Conservation (phyloP, 2,888 invertebrate genomes). For the Lissonota sp. region DNA sequence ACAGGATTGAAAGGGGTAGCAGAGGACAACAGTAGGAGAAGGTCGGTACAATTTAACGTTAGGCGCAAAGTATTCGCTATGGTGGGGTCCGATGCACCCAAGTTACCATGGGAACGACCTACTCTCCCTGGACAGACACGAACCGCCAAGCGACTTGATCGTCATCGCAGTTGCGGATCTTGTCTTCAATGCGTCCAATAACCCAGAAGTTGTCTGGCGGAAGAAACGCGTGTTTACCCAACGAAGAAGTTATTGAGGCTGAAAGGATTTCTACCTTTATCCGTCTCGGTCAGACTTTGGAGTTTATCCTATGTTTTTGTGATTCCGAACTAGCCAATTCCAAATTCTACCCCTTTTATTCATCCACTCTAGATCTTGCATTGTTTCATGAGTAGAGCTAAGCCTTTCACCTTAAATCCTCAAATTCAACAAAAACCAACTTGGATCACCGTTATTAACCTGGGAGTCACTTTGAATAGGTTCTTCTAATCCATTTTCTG, state of each 20-base stretch:
- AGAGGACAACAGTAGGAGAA: conserved; percentile 62
- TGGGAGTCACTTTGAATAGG: too few relatives aligned
- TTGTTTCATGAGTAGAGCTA: too few relatives aligned
- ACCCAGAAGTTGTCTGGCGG: conserved; percentile 11
- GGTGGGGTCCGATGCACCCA: conserved; percentile 79
- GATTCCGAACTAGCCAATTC: too few relatives aligned
- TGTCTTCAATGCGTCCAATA: conserved; percentile 36
- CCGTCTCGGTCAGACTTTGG: too few relatives aligned
- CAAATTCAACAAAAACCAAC: too few relatives aligned
- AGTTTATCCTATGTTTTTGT: too few relatives aligned
- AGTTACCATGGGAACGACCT: conserved; percentile 83
- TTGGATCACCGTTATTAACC: too few relatives aligned
- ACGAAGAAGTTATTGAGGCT: not conserved
- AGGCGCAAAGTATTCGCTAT: conserved; percentile 63
- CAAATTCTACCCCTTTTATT: too few relatives aligned
- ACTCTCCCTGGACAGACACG: conserved; percentile 82
- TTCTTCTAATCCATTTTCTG: too few relatives aligned
- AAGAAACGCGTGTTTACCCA: not conserved
- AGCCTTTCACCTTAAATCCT: too few relatives aligned
- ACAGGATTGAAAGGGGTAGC: conserved; percentile 35
- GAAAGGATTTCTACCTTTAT: too few relatives aligned
- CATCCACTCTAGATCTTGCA: too few relatives aligned
- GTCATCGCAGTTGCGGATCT: conserved; percentile 37
- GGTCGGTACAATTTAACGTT: conserved; percentile 75
- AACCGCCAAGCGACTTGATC: conserved; percentile 54